Conservation (phyloP, 2,888 invertebrate genomes). For the Cerastis rubricosa region DNA sequence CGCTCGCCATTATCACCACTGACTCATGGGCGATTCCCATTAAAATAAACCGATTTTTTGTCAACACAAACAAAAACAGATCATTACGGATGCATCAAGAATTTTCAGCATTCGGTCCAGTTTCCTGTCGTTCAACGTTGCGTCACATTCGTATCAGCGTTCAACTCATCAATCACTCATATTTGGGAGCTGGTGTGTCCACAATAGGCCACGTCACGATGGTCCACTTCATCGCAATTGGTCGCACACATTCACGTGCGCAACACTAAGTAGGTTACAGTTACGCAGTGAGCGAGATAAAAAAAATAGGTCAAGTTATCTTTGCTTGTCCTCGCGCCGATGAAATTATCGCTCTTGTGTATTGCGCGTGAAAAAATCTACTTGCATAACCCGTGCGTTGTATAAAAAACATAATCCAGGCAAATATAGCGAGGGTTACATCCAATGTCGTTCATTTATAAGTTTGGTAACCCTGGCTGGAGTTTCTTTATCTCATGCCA, state of each 20-base stretch:
- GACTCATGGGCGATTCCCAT: conserved; percentile 63
- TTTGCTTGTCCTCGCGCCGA: conserved; percentile 88
- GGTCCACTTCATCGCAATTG: conserved; percentile 79
- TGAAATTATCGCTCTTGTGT: conserved; percentile 86
- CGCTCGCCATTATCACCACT: conserved; percentile 40
- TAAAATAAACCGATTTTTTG: conserved; percentile 26
- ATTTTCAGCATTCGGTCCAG: conserved; percentile 24
- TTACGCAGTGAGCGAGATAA: conserved; percentile 86
- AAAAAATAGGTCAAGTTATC: conserved; percentile 91
- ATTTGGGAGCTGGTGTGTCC: conserved; percentile 72
- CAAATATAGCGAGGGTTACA: conserved; percentile 63
- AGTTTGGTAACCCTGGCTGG: conserved; percentile 59
- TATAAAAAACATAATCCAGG: conserved; percentile 64
- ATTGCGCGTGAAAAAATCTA: conserved; percentile 84
- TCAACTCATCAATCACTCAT: conserved; percentile 68
- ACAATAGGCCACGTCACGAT: conserved; percentile 67
- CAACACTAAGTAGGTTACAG: conserved; percentile 86
- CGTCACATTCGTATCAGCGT: conserved; percentile 67
- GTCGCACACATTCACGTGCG: conserved; percentile 81
- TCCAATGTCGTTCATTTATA: conserved; percentile 65
- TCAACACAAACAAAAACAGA: conserved; percentile 28
- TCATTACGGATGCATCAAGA: conserved; percentile 14
- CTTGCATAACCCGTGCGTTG: conserved; percentile 79
- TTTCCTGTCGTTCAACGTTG: conserved; percentile 60
- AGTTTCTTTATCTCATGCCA: conserved; percentile 57